Base-by-base conservation (phyloP, 2,888 invertebrate genomes). In the Eretmocerus hayati region DNA sequence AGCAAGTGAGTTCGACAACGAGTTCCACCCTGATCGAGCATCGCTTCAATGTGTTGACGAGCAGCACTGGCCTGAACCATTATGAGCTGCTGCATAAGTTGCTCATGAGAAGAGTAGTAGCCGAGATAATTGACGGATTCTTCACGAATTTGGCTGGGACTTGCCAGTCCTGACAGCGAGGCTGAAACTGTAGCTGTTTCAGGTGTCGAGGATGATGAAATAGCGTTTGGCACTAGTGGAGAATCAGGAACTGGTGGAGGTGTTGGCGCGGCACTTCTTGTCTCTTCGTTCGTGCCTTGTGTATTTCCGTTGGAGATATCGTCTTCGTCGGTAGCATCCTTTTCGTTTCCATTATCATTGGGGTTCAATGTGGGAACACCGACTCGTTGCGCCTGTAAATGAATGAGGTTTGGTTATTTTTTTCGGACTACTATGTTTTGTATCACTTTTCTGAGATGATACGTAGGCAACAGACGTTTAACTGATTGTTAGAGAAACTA, bases 1-100 rank as follows among this genome's bases (percentile, higher is more conserved):
- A 85, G 70, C n/a, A 79, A 69, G 66, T 85, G 83, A 31, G 83
- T 79, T 41, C 83, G 73, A 64, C 85, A 85, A 61, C 84, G 81
- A 13, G 81, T 74, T 61, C 80, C 80, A 16, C 85, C 84, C 59
- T 76, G 76, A 11, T 77, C 73, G 4, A 85, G 80, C 75, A 85
- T 80, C 22, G 75, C 74, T 19, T 71, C 69, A 31, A 85, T 80
- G 56, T 78, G 76, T 37, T 71, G 71, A 39, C 77, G 75, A 1
- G 79, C 79, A 3, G 73, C 72, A 19, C 71, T 65, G 1, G 80
- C 80, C 61, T 81, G 80, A 26, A 79, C 76, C 58, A 75, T 67
- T 46, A 81, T 80, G 48, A 80, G 65, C 57, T 78, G 76, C 55
- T 81, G 80, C 80, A 83, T 81, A 11, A 78, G 63, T 61, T 81